These are phyloP conservation scores for Colletes collaris DNA, from an alignment of 2,888 invertebrate genomes.

Conservation along the genomic window DNA sequence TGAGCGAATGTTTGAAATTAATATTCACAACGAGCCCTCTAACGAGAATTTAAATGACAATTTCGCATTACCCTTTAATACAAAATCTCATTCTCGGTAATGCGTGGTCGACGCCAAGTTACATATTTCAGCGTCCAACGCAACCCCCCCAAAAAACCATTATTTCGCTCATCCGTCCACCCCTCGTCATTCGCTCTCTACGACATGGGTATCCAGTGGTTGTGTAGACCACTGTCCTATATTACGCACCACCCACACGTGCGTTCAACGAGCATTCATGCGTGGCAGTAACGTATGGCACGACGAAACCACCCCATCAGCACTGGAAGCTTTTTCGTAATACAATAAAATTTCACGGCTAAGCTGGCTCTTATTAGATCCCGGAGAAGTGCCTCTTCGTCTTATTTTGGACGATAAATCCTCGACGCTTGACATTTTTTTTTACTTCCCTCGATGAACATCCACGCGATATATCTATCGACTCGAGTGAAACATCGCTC, in stretches of 20 bases:
- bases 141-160: conserved; percentile 43
- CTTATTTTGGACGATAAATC: conserved; percentile 55
- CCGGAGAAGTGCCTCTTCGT: conserved; percentile 45
- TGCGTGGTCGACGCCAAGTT: conserved; percentile 45
- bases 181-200: conserved; percentile 39
- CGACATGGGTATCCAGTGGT: conserved; percentile 33
- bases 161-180: conserved; percentile 46
- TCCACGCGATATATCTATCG: conserved; percentile 12
- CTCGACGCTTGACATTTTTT: conserved; percentile 19
- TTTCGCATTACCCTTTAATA: conserved; percentile 38
- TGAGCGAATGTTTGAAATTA: conserved; percentile 6
- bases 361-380: conserved; percentile 63
- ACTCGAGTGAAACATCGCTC: conserved; percentile 16
- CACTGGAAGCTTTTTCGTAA: conserved; percentile 36
- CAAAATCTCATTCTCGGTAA: conserved; percentile 42
- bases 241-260: conserved; percentile 41
- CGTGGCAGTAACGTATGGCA: conserved; percentile 50
- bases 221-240: conserved; percentile 28
- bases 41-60: conserved; percentile 45
- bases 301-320: conserved; percentile 42
- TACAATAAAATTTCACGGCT: conserved; percentile 66
- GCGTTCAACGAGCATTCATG: conserved; percentile 30
- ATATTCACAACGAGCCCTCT: conserved; percentile 7
- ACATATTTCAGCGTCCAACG: conserved; percentile 45
- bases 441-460: conserved; percentile 7